phyloP scores from a whole-genome alignment of 2,113 vertebrate species.

The Andinoacara biseriatus region DNA sequence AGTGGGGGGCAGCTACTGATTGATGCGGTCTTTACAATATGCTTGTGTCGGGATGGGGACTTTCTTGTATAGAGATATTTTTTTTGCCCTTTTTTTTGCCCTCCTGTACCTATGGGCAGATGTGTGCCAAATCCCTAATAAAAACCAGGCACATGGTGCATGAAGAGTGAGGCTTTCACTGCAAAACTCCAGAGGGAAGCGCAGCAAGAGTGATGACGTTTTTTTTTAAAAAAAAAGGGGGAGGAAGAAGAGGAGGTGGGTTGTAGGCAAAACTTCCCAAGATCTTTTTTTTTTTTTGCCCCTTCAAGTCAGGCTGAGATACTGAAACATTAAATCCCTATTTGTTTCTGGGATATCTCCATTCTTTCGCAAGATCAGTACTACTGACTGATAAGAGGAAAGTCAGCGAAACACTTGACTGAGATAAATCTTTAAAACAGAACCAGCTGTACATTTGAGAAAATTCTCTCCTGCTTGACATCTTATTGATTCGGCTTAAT shows the following conservation, averaged over 20 bases:
- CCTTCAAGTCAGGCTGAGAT: neutral
- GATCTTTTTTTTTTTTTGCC: slow-evolving; percentile 1
- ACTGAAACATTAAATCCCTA: slow-evolving; percentile 10
- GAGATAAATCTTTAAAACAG: slow-evolving; percentile 41
- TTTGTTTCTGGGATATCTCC: slow-evolving; percentile 34
- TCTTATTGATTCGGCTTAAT: slow-evolving; percentile 23
- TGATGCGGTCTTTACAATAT: slow-evolving; percentile 11
- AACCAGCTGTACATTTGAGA: slow-evolving; percentile 30
- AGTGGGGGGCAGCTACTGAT: slow-evolving; percentile 3
- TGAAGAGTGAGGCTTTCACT: slow-evolving; percentile 51
- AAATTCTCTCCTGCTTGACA: slow-evolving; percentile 11
- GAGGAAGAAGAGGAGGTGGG: slow-evolving; percentile 16
- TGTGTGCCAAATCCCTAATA: slow-evolving; percentile 72
- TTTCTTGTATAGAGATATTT: slow-evolving; percentile 52
- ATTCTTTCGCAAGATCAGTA: slow-evolving; percentile 15
- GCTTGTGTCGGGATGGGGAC: slow-evolving; percentile 36
- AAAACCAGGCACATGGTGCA: slow-evolving; percentile 72
- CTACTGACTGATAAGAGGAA: slow-evolving; percentile 47
- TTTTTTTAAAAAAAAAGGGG: neutral
- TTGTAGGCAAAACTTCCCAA: slow-evolving; percentile 10
- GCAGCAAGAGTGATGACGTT: slow-evolving; percentile 31
- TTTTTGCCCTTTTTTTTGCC: slow-evolving; percentile 59
- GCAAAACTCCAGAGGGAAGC: slow-evolving; percentile 45
- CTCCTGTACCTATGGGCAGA: slow-evolving; percentile 63
- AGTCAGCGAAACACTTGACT: slow-evolving; percentile 43